These are phyloP conservation scores for Pica pica DNA, from an alignment of 2,113 vertebrate genomes.

Conservation along the genomic window DNA sequence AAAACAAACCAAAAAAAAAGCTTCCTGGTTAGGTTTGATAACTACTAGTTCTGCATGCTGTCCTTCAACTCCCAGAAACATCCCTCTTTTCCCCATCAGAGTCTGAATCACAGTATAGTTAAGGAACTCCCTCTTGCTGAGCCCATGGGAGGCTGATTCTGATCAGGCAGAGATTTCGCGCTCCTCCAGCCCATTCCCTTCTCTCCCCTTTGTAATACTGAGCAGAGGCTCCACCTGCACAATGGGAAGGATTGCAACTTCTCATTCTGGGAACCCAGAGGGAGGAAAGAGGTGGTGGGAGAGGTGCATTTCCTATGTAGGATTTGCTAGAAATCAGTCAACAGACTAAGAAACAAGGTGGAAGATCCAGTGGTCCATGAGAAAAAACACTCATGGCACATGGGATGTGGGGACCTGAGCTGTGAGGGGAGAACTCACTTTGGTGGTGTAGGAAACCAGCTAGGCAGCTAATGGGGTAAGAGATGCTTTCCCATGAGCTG, in stretches of 20 bases:
- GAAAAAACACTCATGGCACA: background rate
- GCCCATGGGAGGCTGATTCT: background rate
- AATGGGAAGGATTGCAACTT: background rate
- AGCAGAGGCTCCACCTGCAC: fast-evolving
- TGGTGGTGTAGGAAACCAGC: background rate
- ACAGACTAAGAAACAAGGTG: background rate
- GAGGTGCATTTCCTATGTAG: background rate
- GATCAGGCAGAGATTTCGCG: background rate
- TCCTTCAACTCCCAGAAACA: background rate
- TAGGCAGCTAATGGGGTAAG: background rate
- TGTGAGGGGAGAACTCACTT: fast-evolving
- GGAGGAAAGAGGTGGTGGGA: background rate
- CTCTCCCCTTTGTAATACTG: background rate
- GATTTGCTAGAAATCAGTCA: background rate
- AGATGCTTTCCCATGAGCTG: fast-evolving
- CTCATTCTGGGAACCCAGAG: background rate
- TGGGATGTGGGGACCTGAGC: background rate
- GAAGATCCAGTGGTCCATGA: background rate
- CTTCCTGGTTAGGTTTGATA: background rate
- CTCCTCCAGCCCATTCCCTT: background rate
- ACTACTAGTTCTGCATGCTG: background rate
- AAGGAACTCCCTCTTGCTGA: background rate
- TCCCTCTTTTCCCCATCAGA: background rate
- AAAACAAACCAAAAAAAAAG: background rate
- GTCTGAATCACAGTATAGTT: background rate